Evolutionary conservation across 2,797 vertebrate genomes (phyloP), one percentile per base, ranked within the genome.

Genomic region (Trachops cirrhosus): DNA sequence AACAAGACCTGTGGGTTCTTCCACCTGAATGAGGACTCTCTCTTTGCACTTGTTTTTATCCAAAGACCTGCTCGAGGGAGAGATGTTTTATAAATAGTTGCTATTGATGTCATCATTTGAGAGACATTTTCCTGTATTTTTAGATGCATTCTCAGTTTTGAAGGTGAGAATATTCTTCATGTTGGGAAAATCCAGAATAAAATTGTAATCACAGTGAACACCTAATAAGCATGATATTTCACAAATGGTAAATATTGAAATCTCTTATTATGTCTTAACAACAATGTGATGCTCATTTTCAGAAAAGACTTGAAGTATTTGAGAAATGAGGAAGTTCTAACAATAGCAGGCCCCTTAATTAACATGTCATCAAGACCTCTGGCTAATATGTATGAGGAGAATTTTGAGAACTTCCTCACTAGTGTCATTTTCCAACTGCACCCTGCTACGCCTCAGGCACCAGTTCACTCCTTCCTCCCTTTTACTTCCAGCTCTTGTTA

Each of bases 101-200:
- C 16, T 86, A 5, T 93, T 54, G 44, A 80, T 86, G 37, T 50
- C 32, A 77, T 62, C n/a, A n/a, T 82, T 54, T 96, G 74, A 93
- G 29, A 64, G 54, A 64, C 1, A 22, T 71, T 92, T 62, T 80
- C 26, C 39, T 67, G 1, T 86, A 80, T 62, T 77, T 82, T 74
- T 85, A 90, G 82, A 57, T 62, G 12, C 80, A 34, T 86, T 89
- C 68, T 90, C 41, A 94, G 37, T 92, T 80, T 92, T 94, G 80
- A 85, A 68, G 24, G 4, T 37, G 62, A 91, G n/a, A 39, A 77
- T 50, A 59, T 54, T 68, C 44, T 79, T 92, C 57, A 68, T 62
- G 32, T 75, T 92, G 44, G 29, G 37, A 80, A 87, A 94, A 41
- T 34, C 5, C 29, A 89, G 78, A 92, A 67, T 79, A 86, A 92